A percentile compares a stretch with the other conserved stretches of the same genome.
Evolutionary conservation across 2,113 vertebrate species (phyloP).

Genomic region (Forbesichthys papilliferus): DNA sequence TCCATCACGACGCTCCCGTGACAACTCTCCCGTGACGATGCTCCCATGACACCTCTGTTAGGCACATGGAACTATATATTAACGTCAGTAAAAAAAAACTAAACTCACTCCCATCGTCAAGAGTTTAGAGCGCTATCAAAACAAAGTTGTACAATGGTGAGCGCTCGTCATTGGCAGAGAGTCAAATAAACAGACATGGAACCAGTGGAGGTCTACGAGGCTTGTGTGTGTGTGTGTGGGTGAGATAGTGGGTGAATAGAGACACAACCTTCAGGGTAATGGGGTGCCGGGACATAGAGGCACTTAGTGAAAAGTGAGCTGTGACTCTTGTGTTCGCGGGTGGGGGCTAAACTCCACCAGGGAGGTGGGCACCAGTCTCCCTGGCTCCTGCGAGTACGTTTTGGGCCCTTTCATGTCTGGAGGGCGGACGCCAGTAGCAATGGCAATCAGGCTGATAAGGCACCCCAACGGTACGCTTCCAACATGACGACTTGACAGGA

Average conservation of each 20-base stretch:
- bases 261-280: conserved; percentile 11
- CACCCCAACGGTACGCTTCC: background rate
- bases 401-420: conserved; percentile 7
- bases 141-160: conserved; percentile 14
- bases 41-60: conserved; percentile 6
- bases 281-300: background rate
- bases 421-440: conserved; percentile 3
- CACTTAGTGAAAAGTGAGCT: background rate
- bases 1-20: conserved; percentile 21
- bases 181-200: conserved; percentile 36
- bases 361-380: background rate
- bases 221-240: background rate
- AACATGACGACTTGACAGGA: conserved; percentile 8
- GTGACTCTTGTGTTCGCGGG: background rate
- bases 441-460: background rate
- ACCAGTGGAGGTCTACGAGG: background rate
- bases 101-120: conserved; percentile 4
- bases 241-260: conserved; percentile 28
- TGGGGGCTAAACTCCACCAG: background rate
- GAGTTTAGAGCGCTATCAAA: conserved; percentile 23
- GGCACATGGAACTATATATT: background rate
- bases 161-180: background rate
- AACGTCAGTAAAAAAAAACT: background rate
- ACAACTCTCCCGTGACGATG: conserved; percentile 1
- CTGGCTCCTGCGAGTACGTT: background rate